Conservation (phyloP, 2,888 invertebrate species). For the Neocrepidodera transversa region DNA sequence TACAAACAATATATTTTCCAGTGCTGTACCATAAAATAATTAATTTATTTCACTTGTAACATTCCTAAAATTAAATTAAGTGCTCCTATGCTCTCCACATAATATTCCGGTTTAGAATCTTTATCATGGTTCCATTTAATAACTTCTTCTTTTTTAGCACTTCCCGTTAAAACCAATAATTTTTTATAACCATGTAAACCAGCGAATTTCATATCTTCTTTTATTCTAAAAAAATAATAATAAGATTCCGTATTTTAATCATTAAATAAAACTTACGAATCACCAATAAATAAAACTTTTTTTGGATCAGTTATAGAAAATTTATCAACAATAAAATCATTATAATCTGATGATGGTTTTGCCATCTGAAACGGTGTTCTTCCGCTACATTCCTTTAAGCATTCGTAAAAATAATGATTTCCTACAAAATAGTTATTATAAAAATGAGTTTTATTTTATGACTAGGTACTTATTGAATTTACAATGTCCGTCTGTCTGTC, state of each 20-base stretch:
- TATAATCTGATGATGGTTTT: constrained; percentile 63
- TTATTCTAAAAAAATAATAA: constrained; percentile 20
- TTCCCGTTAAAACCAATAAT: constrained; percentile 75
- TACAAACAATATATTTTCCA: no score
- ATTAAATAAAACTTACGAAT: constrained; percentile 66
- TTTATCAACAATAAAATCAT: constrained; percentile 64
- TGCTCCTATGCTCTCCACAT: constrained; percentile 52
- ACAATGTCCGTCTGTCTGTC: no score
- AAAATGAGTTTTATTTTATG: no score
- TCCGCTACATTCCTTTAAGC: constrained; percentile 28
- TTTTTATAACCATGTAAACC: constrained; percentile 74
- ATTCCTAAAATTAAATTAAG: constrained; percentile 33
- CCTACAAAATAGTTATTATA: no score
- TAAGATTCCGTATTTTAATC: neutral
- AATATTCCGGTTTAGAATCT: constrained; percentile 64
- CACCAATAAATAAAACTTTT: constrained; percentile 82
- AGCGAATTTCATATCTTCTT: constrained; percentile 77
- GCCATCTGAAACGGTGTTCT: constrained; percentile 59
- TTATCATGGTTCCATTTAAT: constrained; percentile 57
- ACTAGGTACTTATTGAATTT: no score
- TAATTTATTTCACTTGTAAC: neutral
- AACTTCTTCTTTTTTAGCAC: constrained; percentile 49
- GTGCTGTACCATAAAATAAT: no score
- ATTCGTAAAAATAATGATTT: constrained; percentile 41
- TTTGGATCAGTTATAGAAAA: constrained; percentile 68